phyloP scores from a whole-genome alignment of 2,888 invertebrate species.

The Dascillus cervinus region DNA sequence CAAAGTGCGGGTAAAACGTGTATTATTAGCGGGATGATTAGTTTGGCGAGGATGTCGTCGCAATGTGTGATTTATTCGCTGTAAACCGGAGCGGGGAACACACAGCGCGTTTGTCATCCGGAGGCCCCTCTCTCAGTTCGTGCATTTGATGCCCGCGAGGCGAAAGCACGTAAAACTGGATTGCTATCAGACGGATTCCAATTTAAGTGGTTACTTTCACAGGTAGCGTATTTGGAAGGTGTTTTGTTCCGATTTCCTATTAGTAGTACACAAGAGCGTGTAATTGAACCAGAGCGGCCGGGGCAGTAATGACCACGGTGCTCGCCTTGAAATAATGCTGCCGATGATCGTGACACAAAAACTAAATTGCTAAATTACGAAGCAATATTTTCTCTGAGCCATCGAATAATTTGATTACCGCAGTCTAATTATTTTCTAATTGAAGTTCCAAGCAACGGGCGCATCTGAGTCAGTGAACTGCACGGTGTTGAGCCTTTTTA shows the following conservation, averaged over 20 bases:
- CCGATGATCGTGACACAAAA: conserved; percentile 24
- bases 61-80: conserved; percentile 13
- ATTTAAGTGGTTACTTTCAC: conserved; percentile 13
- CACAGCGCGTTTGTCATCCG: conserved; percentile 9
- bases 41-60: conserved; percentile 12
- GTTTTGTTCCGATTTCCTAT: conserved; percentile 17
- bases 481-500: no score
- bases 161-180: conserved; percentile 1
- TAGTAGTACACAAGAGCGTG: conserved; percentile 15
- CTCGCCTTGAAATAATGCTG: conserved; percentile 18
- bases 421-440: conserved; percentile 32
- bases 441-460: conserved; percentile 20
- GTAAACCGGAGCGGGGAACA: conserved; percentile 2
- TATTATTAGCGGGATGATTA: conserved; percentile 10
- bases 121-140: conserved; percentile 5
- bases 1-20: neutral
- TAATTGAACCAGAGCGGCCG: conserved; percentile 11
- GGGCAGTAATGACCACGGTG: conserved; percentile 12
- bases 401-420: conserved; percentile 31
- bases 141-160: conserved; percentile 12
- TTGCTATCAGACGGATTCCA: conserved; percentile 12
- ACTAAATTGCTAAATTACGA: conserved; percentile 36
- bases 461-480: conserved; percentile 7
- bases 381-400: conserved; percentile 30
- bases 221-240: conserved; percentile 13